Evolutionary conservation across 2,888 invertebrate species (phyloP), one percentile per base, ranked within the genome.

Genomic region (Cheilosia impressa): DNA sequence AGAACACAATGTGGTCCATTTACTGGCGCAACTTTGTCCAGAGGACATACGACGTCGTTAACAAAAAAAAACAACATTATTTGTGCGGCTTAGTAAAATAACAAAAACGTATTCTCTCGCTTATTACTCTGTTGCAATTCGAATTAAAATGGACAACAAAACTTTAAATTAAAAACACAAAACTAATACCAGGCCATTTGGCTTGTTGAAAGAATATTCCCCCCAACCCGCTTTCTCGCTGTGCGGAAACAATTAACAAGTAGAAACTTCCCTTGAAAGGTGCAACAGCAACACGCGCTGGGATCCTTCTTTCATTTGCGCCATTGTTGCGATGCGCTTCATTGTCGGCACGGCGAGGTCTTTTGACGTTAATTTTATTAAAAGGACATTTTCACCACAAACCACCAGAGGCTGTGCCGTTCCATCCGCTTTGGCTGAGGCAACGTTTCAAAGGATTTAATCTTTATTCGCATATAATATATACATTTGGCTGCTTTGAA

Each of bases 281-380:
- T 58, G 75, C 78, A 68, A 60, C 60, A 72, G 22, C 47, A 45
- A 45, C 17, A 10, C 27, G n/a, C 7, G 10, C 4, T 41, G 15
- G 13, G 4, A 38, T 38, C 13, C 13, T 13, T 38, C 38, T 38
- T 38, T 13, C 10, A 3, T 3, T 9, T 24, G 13, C 19, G 58
- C 68, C 24, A 31, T 77, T 82, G 52, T 71, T 41, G 19, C n/a
- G 17, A 15, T 45, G 31, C 55, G 66, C 38, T 50, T 47, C 55
- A 80, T 65, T 50, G 71, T 52, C 19, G 38, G 38, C 17, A 22
- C 22, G n/a, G 9, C 41, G 31, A 53, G 45, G 55, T 60, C 71
- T 66, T 82, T 50, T 66, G 72, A 82, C 47, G 71, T 62, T 60
- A 60, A 60, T 65, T 78, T 77, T 41, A 66, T 72, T 72, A 66